Percentiles rank a stretch among this genome's conserved stretches.
Evolutionary conservation across 2,797 vertebrate species (phyloP).

Genomic region (Sebastes steindachneri): DNA sequence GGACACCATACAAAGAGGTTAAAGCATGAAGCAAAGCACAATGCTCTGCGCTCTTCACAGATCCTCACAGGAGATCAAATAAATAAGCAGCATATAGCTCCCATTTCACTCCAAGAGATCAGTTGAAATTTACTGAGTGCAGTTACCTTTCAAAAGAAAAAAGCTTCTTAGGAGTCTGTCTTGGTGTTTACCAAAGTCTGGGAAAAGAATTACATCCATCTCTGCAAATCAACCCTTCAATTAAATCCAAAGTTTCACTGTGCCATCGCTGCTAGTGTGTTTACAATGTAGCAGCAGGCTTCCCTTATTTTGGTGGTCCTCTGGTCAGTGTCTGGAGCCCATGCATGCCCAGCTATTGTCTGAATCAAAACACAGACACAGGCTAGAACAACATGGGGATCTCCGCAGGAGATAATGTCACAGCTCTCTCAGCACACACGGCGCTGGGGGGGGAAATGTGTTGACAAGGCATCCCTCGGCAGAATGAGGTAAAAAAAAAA

Average conservation of each 20-base stretch:
- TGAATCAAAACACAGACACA: slow-evolving; percentile 85
- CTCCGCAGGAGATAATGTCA: slow-evolving; percentile 77
- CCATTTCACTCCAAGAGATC: slow-evolving; percentile 5
- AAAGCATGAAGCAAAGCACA: slow-evolving; percentile 53
- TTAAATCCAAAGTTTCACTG: slow-evolving; percentile 39
- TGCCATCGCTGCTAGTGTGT: slow-evolving; percentile 44
- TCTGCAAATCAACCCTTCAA: background rate
- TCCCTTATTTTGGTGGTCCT: slow-evolving; percentile 74
- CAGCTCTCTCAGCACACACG: slow-evolving; percentile 72
- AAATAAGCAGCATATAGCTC: slow-evolving; percentile 9
- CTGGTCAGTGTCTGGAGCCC: slow-evolving; percentile 72
- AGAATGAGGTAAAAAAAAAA: slow-evolving; percentile 29
- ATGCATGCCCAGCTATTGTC: slow-evolving; percentile 78
- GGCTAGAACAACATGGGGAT: slow-evolving; percentile 79
- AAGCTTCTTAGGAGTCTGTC: slow-evolving; percentile 9
- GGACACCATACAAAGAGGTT: slow-evolving; percentile 30
- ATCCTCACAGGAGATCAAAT: slow-evolving; percentile 34
- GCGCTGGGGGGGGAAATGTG: slow-evolving; percentile 56
- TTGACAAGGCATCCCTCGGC: slow-evolving; percentile 64
- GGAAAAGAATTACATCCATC: slow-evolving; percentile 14
- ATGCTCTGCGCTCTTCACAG: slow-evolving; percentile 49
- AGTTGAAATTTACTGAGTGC: background rate
- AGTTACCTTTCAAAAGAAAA: slow-evolving; percentile 21
- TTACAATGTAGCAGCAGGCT: slow-evolving; percentile 57
- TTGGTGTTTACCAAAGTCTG: background rate